A percentile compares a stretch with the other conserved stretches of the same genome.
phyloP scores from a whole-genome alignment of 2,113 vertebrate species.

The Amphilophus citrinellus region DNA sequence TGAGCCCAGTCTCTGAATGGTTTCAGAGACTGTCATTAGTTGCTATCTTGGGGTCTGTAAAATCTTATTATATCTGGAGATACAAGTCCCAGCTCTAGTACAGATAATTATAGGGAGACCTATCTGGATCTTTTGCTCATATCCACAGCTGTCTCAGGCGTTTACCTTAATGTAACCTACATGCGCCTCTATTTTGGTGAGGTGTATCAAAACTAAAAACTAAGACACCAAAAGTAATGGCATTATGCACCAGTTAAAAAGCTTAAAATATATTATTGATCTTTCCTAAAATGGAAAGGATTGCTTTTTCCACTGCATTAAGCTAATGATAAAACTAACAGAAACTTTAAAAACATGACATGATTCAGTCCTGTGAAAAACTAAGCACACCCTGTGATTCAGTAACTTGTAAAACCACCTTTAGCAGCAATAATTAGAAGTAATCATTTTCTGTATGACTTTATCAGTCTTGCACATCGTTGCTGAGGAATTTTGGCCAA shows the following conservation, averaged over 20 bases:
- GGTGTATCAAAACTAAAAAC: not conserved
- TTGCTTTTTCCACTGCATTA: not conserved
- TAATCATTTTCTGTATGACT: not conserved
- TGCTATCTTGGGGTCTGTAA: conserved; percentile 17
- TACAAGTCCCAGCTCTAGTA: not conserved
- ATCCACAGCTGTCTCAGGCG: not conserved
- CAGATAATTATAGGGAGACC: conserved; percentile 15
- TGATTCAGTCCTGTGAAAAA: not conserved
- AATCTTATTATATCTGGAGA: conserved; percentile 21
- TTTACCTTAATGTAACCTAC: not conserved
- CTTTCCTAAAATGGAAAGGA: not conserved
- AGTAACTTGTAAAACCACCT: not conserved
- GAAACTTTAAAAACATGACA: not conserved
- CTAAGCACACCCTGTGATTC: not conserved
- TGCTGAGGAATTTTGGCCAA: not conserved
- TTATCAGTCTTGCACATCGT: not conserved
- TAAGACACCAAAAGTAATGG: not conserved
- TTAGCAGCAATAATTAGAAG: not conserved
- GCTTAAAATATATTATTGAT: not conserved
- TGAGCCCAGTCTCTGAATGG: not conserved
- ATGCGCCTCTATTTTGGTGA: not conserved
- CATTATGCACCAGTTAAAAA: not conserved
- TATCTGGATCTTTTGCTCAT: conserved; percentile 8
- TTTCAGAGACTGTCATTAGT: not conserved
- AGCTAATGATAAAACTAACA: not conserved